Evolutionary conservation across 2,113 vertebrate species (phyloP).

Genomic region (Scalopus aquaticus): DNA sequence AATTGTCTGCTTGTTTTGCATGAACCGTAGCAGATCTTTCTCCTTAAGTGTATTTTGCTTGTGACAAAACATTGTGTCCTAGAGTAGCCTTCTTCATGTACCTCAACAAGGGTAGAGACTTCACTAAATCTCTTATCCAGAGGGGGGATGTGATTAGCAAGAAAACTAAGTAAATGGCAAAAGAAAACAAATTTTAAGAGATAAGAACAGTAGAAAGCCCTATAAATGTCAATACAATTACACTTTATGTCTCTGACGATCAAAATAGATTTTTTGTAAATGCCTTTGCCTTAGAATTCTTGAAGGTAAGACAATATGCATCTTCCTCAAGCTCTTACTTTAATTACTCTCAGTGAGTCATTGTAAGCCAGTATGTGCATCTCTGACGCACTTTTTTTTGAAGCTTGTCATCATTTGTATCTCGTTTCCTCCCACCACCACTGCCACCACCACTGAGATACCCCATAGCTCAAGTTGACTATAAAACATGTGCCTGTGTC

Average conservation of each 20-base stretch:
- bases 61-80: slow-evolving; percentile 65
- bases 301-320: slow-evolving; percentile 79
- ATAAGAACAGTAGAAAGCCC: neutral
- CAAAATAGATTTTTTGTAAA: slow-evolving; percentile 61
- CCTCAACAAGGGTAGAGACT: slow-evolving; percentile 43
- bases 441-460: neutral
- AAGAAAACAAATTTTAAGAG: neutral
- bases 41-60: slow-evolving; percentile 69
- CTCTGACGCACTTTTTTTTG: slow-evolving; percentile 41
- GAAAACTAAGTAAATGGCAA: neutral
- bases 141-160: neutral
- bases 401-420: slow-evolving; percentile 34
- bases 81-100: slow-evolving; percentile 19
- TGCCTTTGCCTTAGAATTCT: slow-evolving; percentile 70
- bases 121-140: neutral
- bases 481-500: neutral
- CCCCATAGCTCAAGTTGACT: slow-evolving; percentile 7
- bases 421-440: slow-evolving; percentile 17
- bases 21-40: slow-evolving; percentile 75
- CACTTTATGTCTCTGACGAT: slow-evolving; percentile 13
- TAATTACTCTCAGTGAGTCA: slow-evolving; percentile 68
- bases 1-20: slow-evolving; percentile 83
- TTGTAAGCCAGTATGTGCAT: neutral
- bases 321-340: slow-evolving; percentile 59
- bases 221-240: neutral